These are phyloP conservation scores for Cephus runcator DNA, from an alignment of 2,888 invertebrate species.

Conservation along the genomic window DNA sequence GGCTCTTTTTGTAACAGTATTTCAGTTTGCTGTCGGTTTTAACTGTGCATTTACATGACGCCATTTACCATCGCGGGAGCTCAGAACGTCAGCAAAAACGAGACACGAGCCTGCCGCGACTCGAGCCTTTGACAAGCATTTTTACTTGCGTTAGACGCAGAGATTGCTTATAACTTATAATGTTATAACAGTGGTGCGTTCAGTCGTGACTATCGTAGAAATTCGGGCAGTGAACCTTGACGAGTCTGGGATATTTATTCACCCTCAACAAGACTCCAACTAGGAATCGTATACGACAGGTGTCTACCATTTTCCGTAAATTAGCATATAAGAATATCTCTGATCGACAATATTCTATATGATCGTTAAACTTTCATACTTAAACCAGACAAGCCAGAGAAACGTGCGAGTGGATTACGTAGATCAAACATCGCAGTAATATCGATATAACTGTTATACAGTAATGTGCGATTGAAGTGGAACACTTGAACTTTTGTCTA, in stretches of 20 bases:
- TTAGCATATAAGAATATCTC: background rate
- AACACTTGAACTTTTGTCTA: no score
- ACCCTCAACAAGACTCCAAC: background rate
- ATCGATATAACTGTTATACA: background rate
- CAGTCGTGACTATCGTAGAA: background rate
- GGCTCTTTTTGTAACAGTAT: conserved; percentile 52
- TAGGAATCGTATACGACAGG: background rate
- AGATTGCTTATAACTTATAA: background rate
- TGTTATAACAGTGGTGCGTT: background rate
- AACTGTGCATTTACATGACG: conserved; percentile 49
- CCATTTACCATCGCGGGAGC: conserved; percentile 26
- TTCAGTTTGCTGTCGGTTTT: conserved; percentile 41
- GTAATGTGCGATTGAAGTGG: no score
- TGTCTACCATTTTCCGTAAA: background rate
- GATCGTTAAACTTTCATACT: background rate
- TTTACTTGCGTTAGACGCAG: background rate
- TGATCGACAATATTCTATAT: background rate
- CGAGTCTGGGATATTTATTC: background rate
- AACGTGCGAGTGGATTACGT: background rate
- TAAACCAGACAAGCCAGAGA: background rate
- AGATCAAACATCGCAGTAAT: background rate
- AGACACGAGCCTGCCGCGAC: conserved; percentile 8
- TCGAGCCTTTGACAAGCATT: background rate
- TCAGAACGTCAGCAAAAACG: conserved; percentile 27
- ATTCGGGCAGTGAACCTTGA: background rate